Conservation (phyloP, 2,113 vertebrate genomes). For the Pterocles gutturalis region DNA sequence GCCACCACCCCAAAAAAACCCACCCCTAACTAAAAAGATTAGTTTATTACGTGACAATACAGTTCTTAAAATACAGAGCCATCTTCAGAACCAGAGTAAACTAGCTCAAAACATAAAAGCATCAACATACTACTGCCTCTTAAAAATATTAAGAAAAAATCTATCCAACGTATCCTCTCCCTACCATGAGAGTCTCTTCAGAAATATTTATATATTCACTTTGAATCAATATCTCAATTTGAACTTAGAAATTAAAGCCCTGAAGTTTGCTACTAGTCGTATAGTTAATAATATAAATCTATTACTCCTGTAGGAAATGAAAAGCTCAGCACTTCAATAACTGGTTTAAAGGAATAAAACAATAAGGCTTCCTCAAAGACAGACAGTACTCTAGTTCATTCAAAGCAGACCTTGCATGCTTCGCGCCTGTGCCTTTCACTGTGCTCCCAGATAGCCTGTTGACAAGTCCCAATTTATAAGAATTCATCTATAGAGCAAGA, state of each 20-base stretch:
- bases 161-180: not conserved
- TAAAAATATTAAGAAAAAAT: not conserved
- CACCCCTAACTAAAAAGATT: not conserved
- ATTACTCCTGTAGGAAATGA: conserved; percentile 16
- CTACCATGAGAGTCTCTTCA: not conserved
- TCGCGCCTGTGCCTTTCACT: not conserved
- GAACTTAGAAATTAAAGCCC: conserved; percentile 51
- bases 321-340: conserved; percentile 54
- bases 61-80: not conserved
- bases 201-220: conserved; percentile 51
- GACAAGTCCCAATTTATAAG: not conserved
- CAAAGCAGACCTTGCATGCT: not conserved
- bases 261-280: conserved; percentile 28
- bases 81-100: not conserved
- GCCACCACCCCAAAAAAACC: not conserved
- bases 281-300: conserved; percentile 61
- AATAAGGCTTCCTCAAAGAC: not conserved
- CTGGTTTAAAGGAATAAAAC: conserved; percentile 28
- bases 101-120: not conserved
- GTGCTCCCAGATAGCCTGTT: not conserved
- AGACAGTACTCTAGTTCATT: not conserved
- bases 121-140: not conserved
- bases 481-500: not conserved
- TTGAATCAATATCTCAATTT: conserved; percentile 43
- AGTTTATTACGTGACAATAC: rapidly evolving